These are phyloP conservation scores for Clarias batrachus DNA, from an alignment of 2,113 vertebrate genomes.

Conservation along the genomic window DNA sequence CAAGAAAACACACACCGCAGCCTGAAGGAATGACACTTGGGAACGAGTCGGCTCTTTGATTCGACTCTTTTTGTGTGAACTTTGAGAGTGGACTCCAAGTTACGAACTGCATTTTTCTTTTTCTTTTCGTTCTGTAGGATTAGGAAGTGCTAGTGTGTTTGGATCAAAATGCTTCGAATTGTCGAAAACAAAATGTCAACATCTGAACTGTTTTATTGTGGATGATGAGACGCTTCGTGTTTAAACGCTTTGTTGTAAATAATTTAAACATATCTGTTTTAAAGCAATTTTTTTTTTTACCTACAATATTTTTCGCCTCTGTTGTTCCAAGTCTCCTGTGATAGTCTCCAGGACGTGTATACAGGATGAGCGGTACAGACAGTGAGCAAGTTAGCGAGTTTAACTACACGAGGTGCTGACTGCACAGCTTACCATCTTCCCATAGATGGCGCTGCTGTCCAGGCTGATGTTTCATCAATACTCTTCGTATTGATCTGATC, in stretches of 20 bases:
- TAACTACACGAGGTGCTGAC: not conserved
- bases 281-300: not conserved
- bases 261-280: not conserved
- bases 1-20: slow-evolving; percentile 62
- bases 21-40: not conserved
- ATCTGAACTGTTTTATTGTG: not conserved
- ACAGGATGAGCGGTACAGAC: no score
- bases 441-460: slow-evolving; percentile 3
- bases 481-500: not conserved
- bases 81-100: not conserved
- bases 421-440: not conserved
- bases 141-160: not conserved
- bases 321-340: no score
- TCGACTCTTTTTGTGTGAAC: not conserved
- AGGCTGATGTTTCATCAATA: not conserved
- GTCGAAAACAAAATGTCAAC: no score
- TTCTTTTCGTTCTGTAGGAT: not conserved
- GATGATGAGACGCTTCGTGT: not conserved
- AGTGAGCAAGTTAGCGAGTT: no score
- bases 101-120: not conserved
- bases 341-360: no score
- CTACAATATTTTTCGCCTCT: not conserved
- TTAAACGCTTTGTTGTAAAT: not conserved
- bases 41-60: not conserved
- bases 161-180: not conserved